Conservation (phyloP, 2,113 vertebrate genomes). For the Rattus rattus region DNA sequence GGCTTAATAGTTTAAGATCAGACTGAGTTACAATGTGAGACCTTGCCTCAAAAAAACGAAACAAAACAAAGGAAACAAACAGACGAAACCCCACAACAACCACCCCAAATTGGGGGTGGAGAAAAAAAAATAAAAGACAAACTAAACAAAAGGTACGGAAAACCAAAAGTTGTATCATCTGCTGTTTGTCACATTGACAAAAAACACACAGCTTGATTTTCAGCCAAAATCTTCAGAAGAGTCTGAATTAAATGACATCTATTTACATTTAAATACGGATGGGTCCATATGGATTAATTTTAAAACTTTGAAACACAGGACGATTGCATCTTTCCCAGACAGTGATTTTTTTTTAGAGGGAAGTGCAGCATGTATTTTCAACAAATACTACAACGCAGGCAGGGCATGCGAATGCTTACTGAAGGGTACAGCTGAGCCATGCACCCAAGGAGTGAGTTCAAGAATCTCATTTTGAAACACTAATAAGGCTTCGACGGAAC, state of each 20-base stretch:
- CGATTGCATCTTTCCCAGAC: neutral
- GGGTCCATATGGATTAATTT: constrained; percentile 58
- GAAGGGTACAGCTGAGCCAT: neutral
- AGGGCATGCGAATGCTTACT: neutral
- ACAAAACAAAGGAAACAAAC: too few species aligned
- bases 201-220: constrained; percentile 5
- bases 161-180: neutral
- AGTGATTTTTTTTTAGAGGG: constrained; percentile 31
- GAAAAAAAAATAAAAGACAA: neutral
- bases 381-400: constrained; percentile 17
- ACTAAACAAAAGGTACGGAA: neutral
- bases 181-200: constrained; percentile 13
- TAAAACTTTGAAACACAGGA: constrained; percentile 15
- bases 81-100: too few species aligned
- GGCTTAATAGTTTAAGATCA: neutral
- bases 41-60: neutral
- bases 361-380: constrained; percentile 12
- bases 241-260: constrained; percentile 25
- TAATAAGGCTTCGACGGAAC: neutral
- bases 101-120: neutral
- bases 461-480: neutral
- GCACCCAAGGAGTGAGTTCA: neutral
- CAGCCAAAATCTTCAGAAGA: constrained; percentile 49
- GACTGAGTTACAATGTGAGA: neutral
- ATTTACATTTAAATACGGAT: constrained; percentile 62